Base-by-base conservation (phyloP, 1,140 invertebrate genomes). In the Sitobion miscanthi region DNA sequence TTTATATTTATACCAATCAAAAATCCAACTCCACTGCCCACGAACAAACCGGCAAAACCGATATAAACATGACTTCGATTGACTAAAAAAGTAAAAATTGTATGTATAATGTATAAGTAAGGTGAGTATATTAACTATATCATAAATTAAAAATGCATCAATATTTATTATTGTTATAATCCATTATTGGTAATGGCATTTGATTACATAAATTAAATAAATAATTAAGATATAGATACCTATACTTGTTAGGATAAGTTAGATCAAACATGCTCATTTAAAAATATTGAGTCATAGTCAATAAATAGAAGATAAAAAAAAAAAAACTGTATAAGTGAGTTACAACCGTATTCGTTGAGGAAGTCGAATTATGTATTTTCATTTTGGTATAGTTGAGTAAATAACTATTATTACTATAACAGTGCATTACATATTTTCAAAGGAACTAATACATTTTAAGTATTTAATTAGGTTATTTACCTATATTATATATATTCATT, bases 21-120 rank as follows among this genome's bases (percentile, higher is more conserved):
- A 42, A 86, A 87, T 4, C 82, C 85, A 25, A 92, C 57, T 45
- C 93, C 90, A 54, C 93, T 82, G 42, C 93, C 93, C 20, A 94
- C 47, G 45, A 94, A 88, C 25, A 94, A 54, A 69, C 93, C 93
- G 52, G 57, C 57, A 94, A 69, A 62, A 35, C 93, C 90, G 82
- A 87, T 42, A 87, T 92, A 87, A 8, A 91, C 47, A 82, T 94
- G 93, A 91, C 88, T 93, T 57, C 90, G 52, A 82, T 94, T 94
- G 4, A 91, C 93, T 94, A 52, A 90, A 92, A 88, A 57, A n/a
- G 25, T 21, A 90, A 57, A 2, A 89, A 89, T 54, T 77, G 62
- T 87, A 87, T n/a, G 14, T 47, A 30, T 45, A 47, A 17, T 69
- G n/a, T n/a, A n/a, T 0, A 69, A 69, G 30, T 69, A n/a, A n/a